A percentile compares a stretch with the other conserved stretches of the same genome.
Conservation (phyloP, 2,113 vertebrate genomes). For the Gyps fulvus region DNA sequence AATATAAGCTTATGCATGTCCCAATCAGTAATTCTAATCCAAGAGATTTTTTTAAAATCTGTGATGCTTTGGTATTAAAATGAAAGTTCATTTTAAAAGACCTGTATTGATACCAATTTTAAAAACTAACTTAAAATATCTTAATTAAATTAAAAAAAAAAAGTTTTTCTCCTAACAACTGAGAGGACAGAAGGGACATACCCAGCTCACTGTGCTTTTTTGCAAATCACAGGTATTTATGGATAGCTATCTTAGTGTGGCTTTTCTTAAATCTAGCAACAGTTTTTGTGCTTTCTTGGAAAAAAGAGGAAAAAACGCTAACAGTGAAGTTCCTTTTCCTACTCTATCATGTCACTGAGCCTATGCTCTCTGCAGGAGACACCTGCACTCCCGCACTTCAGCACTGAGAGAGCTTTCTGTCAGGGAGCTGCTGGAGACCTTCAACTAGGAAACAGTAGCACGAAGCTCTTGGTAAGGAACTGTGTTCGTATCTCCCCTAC, state of each 20-base stretch:
- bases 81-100: not conserved
- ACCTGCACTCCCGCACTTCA: not conserved
- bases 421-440: not conserved
- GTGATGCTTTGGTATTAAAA: not conserved
- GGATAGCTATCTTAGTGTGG: not conserved
- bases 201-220: not conserved
- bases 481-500: not conserved
- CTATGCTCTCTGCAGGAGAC: not conserved
- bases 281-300: not conserved
- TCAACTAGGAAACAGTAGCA: not conserved
- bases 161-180: not conserved
- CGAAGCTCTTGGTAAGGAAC: not conserved
- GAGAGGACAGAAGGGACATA: not conserved
- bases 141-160: not conserved
- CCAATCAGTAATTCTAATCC: not conserved
- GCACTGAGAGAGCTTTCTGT: not conserved
- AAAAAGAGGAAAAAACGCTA: not conserved
- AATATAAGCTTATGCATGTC: not conserved
- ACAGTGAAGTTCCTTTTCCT: not conserved
- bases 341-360: not conserved
- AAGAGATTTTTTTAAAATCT: not conserved
- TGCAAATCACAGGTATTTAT: not conserved
- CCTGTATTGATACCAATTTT: not conserved
- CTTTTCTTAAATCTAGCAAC: not conserved
- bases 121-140: not conserved